Conservation (phyloP, 1,140 invertebrate genomes). For the Scaptomyza hsui region DNA sequence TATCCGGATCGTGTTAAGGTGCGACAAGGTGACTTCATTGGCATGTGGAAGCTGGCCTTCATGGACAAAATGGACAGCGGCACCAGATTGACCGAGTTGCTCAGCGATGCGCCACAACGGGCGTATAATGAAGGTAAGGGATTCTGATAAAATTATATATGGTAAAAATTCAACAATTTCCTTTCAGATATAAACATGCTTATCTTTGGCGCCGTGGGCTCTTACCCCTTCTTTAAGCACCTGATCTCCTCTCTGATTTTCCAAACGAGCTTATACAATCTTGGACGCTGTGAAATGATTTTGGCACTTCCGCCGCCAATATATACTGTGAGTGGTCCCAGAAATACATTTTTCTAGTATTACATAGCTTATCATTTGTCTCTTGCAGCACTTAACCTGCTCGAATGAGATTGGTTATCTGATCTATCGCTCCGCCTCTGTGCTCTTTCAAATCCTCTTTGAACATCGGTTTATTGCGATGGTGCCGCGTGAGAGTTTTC, state of each 20-base stretch:
- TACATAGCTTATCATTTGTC: not conserved
- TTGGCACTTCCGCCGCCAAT: slow-evolving; percentile 85
- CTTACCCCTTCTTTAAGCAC: slow-evolving; percentile 85
- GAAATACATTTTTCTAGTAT: not conserved
- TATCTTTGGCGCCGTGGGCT: slow-evolving; percentile 85
- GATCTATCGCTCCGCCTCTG: slow-evolving; percentile 84
- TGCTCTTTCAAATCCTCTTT: slow-evolving; percentile 86
- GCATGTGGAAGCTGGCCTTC: slow-evolving; percentile 85
- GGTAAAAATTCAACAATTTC: too few species aligned
- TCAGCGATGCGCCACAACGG: slow-evolving; percentile 82
- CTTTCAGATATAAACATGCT: slow-evolving; percentile 83
- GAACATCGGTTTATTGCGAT: slow-evolving; percentile 85
- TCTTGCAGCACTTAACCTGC: slow-evolving; percentile 67
- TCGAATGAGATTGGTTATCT: slow-evolving; percentile 77
- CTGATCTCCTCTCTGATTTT: slow-evolving; percentile 86
- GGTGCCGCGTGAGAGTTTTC: slow-evolving; percentile 85
- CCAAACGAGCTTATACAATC: slow-evolving; percentile 84
- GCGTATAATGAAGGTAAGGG: slow-evolving; percentile 54
- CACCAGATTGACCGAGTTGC: slow-evolving; percentile 84
- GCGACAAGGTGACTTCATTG: slow-evolving; percentile 85
- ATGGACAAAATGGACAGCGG: slow-evolving; percentile 86
- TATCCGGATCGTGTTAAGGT: slow-evolving; percentile 79
- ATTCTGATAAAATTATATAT: too few species aligned
- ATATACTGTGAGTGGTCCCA: slow-evolving; percentile 84
- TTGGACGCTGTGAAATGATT: slow-evolving; percentile 85